Base-by-base conservation (phyloP, 2,888 invertebrate species). In the Dione juno region DNA sequence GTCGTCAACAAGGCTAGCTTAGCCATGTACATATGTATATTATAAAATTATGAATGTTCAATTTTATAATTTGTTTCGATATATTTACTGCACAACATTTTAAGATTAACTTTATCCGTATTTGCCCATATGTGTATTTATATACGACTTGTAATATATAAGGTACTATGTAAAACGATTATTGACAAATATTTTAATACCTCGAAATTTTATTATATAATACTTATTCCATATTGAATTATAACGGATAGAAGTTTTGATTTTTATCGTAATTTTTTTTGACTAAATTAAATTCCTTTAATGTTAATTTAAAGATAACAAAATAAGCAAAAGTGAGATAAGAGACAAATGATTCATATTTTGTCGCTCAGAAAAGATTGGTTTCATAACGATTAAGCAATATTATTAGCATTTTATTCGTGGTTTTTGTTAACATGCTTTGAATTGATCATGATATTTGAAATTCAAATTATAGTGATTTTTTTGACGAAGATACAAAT, bases 1-100 rank as follows among this genome's bases (percentile, higher is more conserved):
- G 80, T 85, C 82, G 82, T 86, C 89, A 87, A 88, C 90, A 90
- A 91, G 91, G 90, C 90, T 92, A 89, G 87, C 88, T 88, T 87
- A 85, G 83, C 92, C 90, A 84, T 90, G 88, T 90, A 90, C 82
- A 89, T 88, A 87, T 37, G 57, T 57, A 37, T 57, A 16, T 57
- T 88, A 90, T 64, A 50, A 64, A 64, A 52, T 50, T 64, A 64
- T 85, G 88, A 90, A 89, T 88, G 89, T 91, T 85, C 85, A 88
- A 89, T 90, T 91, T 64, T 40, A 52, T 90, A 89, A 90, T 86
- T 88, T 81, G 86, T 88, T 90, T 90, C 90, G 89, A 89, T 91
- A 88, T 87, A 57, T 57, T 37, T 57, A 88, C 85, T 84, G 85
- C 83, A 86, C 81, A 85, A 87, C 83, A 89, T 89, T 89, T 89